Conservation (phyloP, 2,797 vertebrate genomes). For the Gephyroberyx darwinii region DNA sequence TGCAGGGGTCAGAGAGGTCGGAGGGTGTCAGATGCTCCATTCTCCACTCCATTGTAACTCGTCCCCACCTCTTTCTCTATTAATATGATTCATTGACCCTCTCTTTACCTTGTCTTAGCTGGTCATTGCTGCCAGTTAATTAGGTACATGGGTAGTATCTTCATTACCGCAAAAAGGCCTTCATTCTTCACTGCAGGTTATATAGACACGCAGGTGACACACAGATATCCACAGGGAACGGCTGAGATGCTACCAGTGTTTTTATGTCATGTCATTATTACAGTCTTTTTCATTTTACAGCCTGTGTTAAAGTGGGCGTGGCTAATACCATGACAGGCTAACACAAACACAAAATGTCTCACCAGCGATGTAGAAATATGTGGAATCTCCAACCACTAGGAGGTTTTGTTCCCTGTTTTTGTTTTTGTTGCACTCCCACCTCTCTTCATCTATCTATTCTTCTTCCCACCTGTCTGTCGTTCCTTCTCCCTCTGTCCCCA, state of each 20-base stretch:
- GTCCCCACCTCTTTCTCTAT: constrained; percentile 17
- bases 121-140: constrained; percentile 45
- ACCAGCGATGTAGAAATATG: too few species aligned
- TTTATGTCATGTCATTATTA: constrained; percentile 30
- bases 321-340: too few species aligned
- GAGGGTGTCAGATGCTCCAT: constrained; percentile 31
- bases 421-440: constrained; percentile 26
- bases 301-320: constrained; percentile 22
- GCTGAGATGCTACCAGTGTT: too few species aligned
- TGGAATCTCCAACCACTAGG: too few species aligned
- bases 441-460: constrained; percentile 54
- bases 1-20: constrained; percentile 41
- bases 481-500: constrained; percentile 22
- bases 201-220: constrained; percentile 31
- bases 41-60: neutral
- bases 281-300: constrained; percentile 63
- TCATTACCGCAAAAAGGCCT: constrained; percentile 50
- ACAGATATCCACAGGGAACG: too few species aligned
- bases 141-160: constrained; percentile 37
- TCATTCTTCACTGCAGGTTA: constrained; percentile 42
- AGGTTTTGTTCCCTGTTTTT: too few species aligned
- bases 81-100: constrained; percentile 44
- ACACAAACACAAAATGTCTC: too few species aligned
- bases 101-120: constrained; percentile 7
- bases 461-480: constrained; percentile 56